phyloP scores from a whole-genome alignment of 2,888 invertebrate species.

The Lasius platythorax region DNA sequence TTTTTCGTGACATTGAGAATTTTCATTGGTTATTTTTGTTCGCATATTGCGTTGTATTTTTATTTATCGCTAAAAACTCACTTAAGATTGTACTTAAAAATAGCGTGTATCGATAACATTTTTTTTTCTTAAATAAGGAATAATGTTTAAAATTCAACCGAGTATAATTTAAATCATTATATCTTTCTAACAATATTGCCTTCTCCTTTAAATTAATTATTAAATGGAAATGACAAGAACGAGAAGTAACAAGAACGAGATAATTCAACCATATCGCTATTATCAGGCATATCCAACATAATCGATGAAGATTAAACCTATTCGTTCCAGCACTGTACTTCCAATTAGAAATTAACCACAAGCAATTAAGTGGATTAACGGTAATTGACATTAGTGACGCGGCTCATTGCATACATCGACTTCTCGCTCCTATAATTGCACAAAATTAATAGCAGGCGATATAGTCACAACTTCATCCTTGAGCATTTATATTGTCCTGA shows the following conservation, averaged over 20 bases:
- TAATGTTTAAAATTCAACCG: background rate
- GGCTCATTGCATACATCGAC: conserved; percentile 59
- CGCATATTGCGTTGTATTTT: conserved; percentile 22
- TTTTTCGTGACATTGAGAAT: conserved; percentile 32
- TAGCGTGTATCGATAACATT: background rate
- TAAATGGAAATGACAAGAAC: background rate
- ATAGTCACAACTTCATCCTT: conserved; percentile 35
- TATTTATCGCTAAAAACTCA: background rate
- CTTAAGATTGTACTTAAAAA: background rate
- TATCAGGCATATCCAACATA: conserved; percentile 7
- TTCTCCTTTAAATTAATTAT: background rate
- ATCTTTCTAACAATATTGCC: background rate
- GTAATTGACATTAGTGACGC: conserved; percentile 79
- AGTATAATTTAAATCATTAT: background rate
- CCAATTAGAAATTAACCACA: conserved; percentile 80
- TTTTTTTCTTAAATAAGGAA: background rate
- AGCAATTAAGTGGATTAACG: conserved; percentile 79
- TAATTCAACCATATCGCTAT: background rate
- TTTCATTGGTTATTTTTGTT: conserved; percentile 24
- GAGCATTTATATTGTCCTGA: background rate
- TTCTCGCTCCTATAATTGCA: conserved; percentile 72
- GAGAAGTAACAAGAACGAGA: background rate
- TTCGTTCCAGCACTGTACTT: conserved; percentile 64
- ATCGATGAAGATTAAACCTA: conserved; percentile 66
- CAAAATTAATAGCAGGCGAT: conserved; percentile 66